Evolutionary conservation across 2,113 vertebrate genomes (phyloP).

Genomic region (Antidorcas marsupialis): DNA sequence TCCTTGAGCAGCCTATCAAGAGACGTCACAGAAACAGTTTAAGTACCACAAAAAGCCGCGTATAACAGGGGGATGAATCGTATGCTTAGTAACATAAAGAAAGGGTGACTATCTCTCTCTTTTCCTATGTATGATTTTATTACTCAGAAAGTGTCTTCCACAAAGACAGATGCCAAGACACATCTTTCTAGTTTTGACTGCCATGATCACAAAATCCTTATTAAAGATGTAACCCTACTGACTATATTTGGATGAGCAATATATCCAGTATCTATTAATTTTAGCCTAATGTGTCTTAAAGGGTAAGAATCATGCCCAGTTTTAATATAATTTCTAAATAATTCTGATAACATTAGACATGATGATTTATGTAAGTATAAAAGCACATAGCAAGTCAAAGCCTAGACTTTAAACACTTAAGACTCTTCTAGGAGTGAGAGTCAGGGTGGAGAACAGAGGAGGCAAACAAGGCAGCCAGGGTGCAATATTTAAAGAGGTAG

Average conservation of each 20-base stretch:
- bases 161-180: not conserved
- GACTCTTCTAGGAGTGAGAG: not conserved
- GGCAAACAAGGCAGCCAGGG: too few relatives aligned
- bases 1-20: not conserved
- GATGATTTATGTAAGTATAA: slow-evolving; percentile 22
- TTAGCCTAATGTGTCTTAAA: slow-evolving; percentile 13
- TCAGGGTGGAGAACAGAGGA: not conserved
- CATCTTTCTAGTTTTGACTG: not conserved
- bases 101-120: not conserved
- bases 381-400: not conserved
- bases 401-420: not conserved
- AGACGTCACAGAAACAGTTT: not conserved
- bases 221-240: not conserved
- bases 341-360: slow-evolving; percentile 19
- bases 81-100: not conserved
- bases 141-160: not conserved
- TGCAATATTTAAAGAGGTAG: not conserved
- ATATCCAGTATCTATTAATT: slow-evolving; percentile 5
- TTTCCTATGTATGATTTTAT: not conserved
- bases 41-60: not conserved
- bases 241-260: not conserved
- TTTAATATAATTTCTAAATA: slow-evolving; percentile 39
- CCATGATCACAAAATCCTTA: not conserved
- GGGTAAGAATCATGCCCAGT: slow-evolving; percentile 6
- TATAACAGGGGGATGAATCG: accelerated